Percentiles rank a stretch among this genome's conserved stretches.
phyloP scores from a whole-genome alignment of 53 echinoderm and acorn worm species.

The Apostichopus leukothele region DNA sequence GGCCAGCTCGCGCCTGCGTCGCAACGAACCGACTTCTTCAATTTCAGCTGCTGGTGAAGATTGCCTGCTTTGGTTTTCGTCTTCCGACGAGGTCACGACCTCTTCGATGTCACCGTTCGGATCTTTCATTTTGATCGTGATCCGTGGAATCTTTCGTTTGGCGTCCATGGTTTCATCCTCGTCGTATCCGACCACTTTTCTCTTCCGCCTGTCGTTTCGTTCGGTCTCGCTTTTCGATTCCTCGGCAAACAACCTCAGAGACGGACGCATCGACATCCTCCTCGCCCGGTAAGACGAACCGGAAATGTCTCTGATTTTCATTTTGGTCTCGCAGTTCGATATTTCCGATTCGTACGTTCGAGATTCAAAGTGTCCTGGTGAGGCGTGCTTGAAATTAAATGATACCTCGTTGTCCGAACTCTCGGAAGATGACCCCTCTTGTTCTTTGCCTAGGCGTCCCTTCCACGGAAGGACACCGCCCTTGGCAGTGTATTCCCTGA shows the following conservation, averaged over 20 bases:
- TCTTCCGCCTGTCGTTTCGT: slow-evolving; percentile 10
- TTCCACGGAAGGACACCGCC: slow-evolving; percentile 49
- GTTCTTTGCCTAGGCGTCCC: background rate
- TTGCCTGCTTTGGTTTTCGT: slow-evolving; percentile 61
- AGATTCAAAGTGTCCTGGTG: slow-evolving; percentile 34
- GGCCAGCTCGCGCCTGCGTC: slow-evolving; percentile 27
- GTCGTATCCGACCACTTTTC: slow-evolving; percentile 63
- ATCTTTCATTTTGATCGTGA: slow-evolving; percentile 87
- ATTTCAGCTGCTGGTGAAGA: slow-evolving; percentile 14
- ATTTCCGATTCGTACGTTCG: slow-evolving; percentile 81
- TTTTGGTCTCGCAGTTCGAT: slow-evolving; percentile 84
- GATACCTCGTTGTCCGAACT: slow-evolving; percentile 51
- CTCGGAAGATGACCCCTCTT: background rate
- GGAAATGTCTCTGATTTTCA: slow-evolving; percentile 82
- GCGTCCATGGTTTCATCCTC: slow-evolving; percentile 44
- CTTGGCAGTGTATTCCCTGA: slow-evolving; percentile 56
- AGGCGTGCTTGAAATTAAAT: slow-evolving; percentile 58
- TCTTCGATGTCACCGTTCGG: slow-evolving; percentile 78
- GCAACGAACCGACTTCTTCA: slow-evolving; percentile 14
- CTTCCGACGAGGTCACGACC: slow-evolving; percentile 73
- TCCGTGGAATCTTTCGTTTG: slow-evolving; percentile 67
- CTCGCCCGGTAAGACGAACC: slow-evolving; percentile 40
- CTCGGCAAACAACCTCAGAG: background rate
- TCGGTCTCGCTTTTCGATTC: background rate
- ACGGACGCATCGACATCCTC: slow-evolving; percentile 39